Percentiles rank a stretch among this genome's conserved stretches.
phyloP scores from a whole-genome alignment of 2,113 vertebrate species.

The Maylandia zebra region DNA sequence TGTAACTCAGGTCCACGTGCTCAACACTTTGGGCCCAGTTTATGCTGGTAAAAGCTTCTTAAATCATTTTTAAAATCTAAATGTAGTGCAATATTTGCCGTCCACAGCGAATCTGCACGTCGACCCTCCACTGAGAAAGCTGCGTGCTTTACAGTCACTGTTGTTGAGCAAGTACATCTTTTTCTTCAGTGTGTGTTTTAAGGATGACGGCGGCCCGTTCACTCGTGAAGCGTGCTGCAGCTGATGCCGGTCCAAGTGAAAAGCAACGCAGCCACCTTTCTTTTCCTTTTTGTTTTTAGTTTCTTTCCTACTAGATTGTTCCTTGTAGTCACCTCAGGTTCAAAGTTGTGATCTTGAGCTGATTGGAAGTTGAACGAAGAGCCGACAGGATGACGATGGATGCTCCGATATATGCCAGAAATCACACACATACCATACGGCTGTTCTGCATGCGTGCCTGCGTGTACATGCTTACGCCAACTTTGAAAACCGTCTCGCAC shows the following conservation, averaged over 20 bases:
- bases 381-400: background rate
- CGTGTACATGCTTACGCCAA: background rate
- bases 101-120: background rate
- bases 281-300: background rate
- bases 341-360: background rate
- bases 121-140: background rate
- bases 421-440: background rate
- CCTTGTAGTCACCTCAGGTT: background rate
- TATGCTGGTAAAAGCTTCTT: slow-evolving; percentile 36
- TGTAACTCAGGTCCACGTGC: background rate
- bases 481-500: background rate
- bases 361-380: background rate
- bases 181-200: background rate
- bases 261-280: background rate
- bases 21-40: background rate
- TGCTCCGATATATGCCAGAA: background rate
- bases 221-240: background rate
- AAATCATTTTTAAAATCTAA: background rate
- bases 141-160: background rate
- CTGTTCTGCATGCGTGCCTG: background rate
- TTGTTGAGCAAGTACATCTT: background rate
- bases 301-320: background rate
- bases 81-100: slow-evolving; percentile 45
- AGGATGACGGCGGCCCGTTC: background rate
- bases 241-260: background rate